Conservation (phyloP, 1,140 invertebrate genomes). For the Bradynema listronoti region DNA sequence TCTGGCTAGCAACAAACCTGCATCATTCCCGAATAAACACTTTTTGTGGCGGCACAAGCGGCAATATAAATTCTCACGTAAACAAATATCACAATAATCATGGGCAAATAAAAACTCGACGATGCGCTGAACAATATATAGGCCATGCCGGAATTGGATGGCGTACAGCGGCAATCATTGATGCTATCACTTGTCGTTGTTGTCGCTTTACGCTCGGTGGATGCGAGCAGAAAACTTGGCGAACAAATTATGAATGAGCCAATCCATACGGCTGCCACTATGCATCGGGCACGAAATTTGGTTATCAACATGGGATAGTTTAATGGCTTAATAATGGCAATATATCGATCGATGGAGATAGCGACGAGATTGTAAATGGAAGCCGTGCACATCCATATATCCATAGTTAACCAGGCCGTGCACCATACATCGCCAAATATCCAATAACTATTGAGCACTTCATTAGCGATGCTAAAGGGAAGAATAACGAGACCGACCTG, state of each 20-base stretch:
- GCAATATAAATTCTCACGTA: constrained; percentile 90
- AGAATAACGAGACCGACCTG: constrained; percentile 56
- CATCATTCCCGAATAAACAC: constrained; percentile 74
- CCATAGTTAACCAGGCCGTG: constrained; percentile 82
- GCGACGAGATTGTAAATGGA: constrained; percentile 84
- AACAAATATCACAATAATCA: constrained; percentile 90
- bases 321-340: constrained; percentile 92
- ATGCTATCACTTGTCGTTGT: neutral
- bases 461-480: constrained; percentile 57
- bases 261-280: constrained; percentile 85
- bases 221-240: constrained; percentile 50
- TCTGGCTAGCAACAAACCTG: constrained; percentile 69
- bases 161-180: constrained; percentile 50
- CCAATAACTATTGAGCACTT: constrained; percentile 54
- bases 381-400: constrained; percentile 90
- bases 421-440: constrained; percentile 57
- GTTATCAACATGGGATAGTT: constrained; percentile 93
- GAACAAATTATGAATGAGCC: constrained; percentile 87
- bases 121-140: constrained; percentile 92
- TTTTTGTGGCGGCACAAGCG: constrained; percentile 77
- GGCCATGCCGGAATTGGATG: constrained; percentile 70
- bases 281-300: constrained; percentile 75
- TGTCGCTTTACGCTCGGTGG: constrained; percentile 36
- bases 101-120: constrained; percentile 89
- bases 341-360: constrained; percentile 69